Base-by-base conservation (phyloP, 53 echinoderm and acorn worm species). In the Henricia sp. region DNA sequence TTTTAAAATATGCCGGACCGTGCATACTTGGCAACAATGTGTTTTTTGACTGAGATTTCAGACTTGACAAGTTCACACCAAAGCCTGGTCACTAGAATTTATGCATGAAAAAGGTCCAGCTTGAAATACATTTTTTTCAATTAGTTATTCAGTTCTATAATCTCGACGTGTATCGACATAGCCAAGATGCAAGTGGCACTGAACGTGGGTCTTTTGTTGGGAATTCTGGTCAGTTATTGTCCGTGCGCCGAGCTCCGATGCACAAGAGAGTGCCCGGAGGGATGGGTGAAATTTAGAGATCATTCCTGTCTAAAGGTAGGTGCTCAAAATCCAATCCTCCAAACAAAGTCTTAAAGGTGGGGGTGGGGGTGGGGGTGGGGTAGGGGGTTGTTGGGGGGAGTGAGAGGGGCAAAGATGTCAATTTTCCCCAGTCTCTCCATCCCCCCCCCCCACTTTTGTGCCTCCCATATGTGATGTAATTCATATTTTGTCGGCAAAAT, bases 251-350 rank as follows among this genome's bases (percentile, higher is more conserved):
- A 76, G 39, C 43, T 20, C 28, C 40, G 59, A 21, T 80, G 80
- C 64, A 62, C 46, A 11, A 50, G 80, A 11, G 80, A 80, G 64
- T 80, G 80, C 25, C 80, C 80, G 24, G 32, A 44, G 3, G 80
- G 80, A 30, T 80, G 80, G 80, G 48, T 80, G 50, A 80, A 80
- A 46, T 64, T 62, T 37, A 26, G 50, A 8, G 64, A 32, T 33
- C 50, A 64, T 28, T 80, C 80, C 44, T 80, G 80, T 50, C 0
- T 80, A 30, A 80, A 80, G 80, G 80, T 80, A 80, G 43, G 19
- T 34, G 13, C 17, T 44, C 4, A 17, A 26, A 1, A 35, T 30
- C 16, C 55, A 54, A 4, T 54, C 55, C n/a, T n/a, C n/a, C n/a
- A n/a, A n/a, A n/a, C n/a, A n/a, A n/a, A n/a, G n/a, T 10, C 14